These are phyloP conservation scores for Gallinago jamesoni DNA, from an alignment of 2,113 vertebrate genomes.

Conservation along the genomic window DNA sequence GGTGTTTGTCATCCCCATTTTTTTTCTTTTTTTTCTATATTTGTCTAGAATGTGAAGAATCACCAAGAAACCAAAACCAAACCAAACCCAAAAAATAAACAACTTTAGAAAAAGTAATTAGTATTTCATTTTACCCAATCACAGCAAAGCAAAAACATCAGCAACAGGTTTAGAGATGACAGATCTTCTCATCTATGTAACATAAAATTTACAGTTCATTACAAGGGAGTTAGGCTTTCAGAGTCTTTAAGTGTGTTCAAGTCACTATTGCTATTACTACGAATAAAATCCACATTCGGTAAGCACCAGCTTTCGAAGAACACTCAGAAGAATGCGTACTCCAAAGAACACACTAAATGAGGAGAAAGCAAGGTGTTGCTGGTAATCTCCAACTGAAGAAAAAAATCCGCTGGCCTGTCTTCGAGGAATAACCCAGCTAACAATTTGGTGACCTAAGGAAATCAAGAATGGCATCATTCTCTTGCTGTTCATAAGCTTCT, in stretches of 20 bases:
- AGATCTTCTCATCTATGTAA: background rate
- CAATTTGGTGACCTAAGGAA: background rate
- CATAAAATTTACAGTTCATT: background rate
- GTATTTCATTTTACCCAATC: background rate
- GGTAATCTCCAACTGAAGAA: background rate
- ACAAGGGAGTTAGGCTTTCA: background rate
- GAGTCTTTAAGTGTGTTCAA: background rate
- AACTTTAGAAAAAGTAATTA: background rate
- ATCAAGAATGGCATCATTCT: background rate
- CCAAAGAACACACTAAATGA: background rate
- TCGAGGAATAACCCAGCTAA: background rate
- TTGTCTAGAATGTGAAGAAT: background rate
- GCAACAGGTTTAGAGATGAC: background rate
- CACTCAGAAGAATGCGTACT: background rate
- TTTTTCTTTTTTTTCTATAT: background rate
- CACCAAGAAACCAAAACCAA: background rate
- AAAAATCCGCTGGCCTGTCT: background rate
- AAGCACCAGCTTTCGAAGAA: background rate
- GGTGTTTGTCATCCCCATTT: background rate
- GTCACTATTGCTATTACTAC: background rate
- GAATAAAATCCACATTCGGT: background rate
- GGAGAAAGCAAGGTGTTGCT: background rate
- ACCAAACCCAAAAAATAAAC: background rate
- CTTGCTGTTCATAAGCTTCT: background rate
- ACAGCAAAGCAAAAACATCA: background rate